Percentiles rank a stretch among this genome's conserved stretches.
Conservation (phyloP, 2,113 vertebrate species). For the Podiceps cristatus region DNA sequence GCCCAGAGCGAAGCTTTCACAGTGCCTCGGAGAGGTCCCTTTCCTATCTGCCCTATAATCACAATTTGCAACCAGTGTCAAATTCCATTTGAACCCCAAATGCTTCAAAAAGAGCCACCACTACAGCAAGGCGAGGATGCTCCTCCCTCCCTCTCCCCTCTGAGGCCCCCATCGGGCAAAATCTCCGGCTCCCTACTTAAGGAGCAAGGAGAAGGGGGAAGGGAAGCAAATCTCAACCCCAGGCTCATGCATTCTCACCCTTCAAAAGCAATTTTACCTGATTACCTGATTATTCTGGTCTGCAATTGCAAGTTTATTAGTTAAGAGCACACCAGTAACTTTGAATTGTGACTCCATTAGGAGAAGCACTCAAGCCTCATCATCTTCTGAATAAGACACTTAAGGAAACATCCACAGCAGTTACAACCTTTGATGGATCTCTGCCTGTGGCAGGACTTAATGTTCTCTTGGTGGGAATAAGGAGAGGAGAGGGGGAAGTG, state of each 20-base stretch:
- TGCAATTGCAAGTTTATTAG: conserved; percentile 8
- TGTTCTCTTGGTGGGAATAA: not conserved
- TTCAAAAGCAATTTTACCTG: not conserved
- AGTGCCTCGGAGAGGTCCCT: rapidly evolving
- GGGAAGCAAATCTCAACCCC: not conserved
- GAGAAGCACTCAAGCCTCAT: conserved; percentile 16
- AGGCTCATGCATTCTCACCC: not conserved
- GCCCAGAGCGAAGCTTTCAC: not conserved
- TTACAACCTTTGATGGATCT: not conserved
- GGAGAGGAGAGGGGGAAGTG: not conserved
- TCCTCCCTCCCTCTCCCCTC: not conserved
- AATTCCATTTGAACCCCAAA: rapidly evolving
- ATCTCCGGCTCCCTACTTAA: not conserved
- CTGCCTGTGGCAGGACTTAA: not conserved
- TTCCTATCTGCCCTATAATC: not conserved
- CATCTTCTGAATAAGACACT: conserved; percentile 5
- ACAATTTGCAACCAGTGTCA: not conserved
- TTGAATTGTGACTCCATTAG: conserved; percentile 15
- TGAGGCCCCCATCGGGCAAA: not conserved
- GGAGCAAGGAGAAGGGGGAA: not conserved
- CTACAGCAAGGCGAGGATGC: not conserved
- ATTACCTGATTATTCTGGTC: conserved; percentile 29
- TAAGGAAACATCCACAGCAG: conserved; percentile 15
- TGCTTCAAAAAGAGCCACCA: rapidly evolving
- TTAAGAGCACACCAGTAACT: conserved; percentile 1